Percentiles rank a stretch among this genome's conserved stretches.
Evolutionary conservation across 2,113 vertebrate species (phyloP).

Genomic region (Merops nubicus): DNA sequence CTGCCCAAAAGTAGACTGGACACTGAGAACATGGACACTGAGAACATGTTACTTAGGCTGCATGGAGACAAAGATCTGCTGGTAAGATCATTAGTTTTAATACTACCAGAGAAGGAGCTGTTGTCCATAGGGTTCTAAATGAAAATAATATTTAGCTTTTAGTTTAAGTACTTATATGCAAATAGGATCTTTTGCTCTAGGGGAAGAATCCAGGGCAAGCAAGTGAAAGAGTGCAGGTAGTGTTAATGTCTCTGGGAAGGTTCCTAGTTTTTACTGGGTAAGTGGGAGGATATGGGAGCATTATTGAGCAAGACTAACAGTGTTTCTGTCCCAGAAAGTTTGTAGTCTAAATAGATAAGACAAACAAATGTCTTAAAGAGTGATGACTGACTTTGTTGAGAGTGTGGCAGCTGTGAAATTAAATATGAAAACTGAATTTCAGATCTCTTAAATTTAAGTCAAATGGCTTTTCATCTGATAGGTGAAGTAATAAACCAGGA

Average conservation of each 20-base stretch:
- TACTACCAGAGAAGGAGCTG: background rate
- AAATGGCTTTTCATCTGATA: background rate
- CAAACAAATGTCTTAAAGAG: background rate
- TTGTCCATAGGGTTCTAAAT: background rate
- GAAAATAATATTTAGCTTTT: background rate
- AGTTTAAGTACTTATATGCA: background rate
- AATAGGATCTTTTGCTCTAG: background rate
- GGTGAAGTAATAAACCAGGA: background rate
- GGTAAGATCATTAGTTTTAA: background rate
- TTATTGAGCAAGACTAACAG: background rate
- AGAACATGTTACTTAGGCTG: background rate
- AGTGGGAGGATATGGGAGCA: background rate
- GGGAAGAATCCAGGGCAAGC: background rate
- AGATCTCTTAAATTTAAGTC: background rate
- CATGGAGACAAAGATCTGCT: background rate
- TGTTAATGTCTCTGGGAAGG: background rate
- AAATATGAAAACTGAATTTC: background rate
- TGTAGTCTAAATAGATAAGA: background rate
- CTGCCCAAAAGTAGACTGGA: background rate
- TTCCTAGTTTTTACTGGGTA: background rate
- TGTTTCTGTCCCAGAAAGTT: background rate
- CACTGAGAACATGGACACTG: slow-evolving; percentile 1
- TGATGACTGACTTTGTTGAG: background rate
- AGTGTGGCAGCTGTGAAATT: background rate
- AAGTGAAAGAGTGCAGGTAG: background rate